Evolutionary conservation across 2,113 vertebrate species (phyloP), one percentile per base, ranked within the genome.

Genomic region (Tragelaphus buxtoni): DNA sequence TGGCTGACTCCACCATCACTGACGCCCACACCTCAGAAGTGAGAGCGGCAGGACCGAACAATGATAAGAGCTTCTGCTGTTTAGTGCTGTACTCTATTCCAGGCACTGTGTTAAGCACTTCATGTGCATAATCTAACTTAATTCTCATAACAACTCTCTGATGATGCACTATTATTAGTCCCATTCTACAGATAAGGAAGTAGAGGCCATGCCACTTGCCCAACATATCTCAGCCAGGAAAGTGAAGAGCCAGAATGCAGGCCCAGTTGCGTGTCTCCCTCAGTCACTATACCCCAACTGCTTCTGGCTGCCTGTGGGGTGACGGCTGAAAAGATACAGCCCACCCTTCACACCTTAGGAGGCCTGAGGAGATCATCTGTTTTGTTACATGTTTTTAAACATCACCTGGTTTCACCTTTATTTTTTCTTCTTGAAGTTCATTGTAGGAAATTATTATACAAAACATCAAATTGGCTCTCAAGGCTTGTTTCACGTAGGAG

Each of bases 401-500:
- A 56, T 83, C 56, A 82, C 77, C 79, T 95, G n/a, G 42, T 45
- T 90, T 95, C 53, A 86, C 47, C n/a, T 81, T 47, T 83, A 22
- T 49, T 26, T 13, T 26, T 14, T 74, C 32, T 85, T 60, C 81
- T 87, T 83, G 69, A 95, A 95, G 49, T 89, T 72, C 49, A 76
- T 0, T 74, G 35, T 79, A 91, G 89, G 83, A 93, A 89, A 94
- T 60, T 49, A 63, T 49, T 58, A 61, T 30, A 58, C 22, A 90
- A 79, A 94, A 88, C 22, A 22, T 49, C 63, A 65, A 76, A 47
- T 53, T 30, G 72, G 83, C 61, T 76, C 88, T 82, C 20, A 28
- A 56, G 87, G 45, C 65, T 69, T 56, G 74, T 35, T 77, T 60
- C 79, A 84, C 0, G 2, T 56, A 24, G 3, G 20, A 87, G 53